phyloP scores from a whole-genome alignment of 2,797 vertebrate genomes.

The Acanthurus lineatus region DNA sequence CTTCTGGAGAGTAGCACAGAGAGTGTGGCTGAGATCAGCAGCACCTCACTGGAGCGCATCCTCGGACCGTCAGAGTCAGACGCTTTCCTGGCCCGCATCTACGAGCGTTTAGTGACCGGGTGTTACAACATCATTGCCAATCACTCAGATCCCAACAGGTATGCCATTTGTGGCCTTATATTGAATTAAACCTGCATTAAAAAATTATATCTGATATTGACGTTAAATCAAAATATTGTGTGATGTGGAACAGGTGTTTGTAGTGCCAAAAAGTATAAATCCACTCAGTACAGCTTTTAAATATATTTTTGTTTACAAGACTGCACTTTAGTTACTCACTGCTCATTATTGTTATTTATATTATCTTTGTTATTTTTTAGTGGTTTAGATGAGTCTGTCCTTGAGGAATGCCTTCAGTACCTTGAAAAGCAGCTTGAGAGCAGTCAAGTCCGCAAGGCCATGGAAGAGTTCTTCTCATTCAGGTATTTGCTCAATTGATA shows the following conservation, averaged over 20 bases:
- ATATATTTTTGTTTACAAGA: background rate
- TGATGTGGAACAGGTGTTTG: background rate
- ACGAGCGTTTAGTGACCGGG: slow-evolving; percentile 94
- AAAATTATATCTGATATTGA: background rate
- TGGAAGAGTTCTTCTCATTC: slow-evolving; percentile 99
- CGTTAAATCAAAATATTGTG: background rate
- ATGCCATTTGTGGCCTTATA: slow-evolving; percentile 6
- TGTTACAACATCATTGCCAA: slow-evolving; percentile 97
- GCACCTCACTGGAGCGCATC: slow-evolving; percentile 95
- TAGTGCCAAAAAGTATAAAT: background rate
- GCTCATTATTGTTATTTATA: too few species aligned
- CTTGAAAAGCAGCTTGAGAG: slow-evolving; percentile 97
- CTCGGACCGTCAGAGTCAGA: slow-evolving; percentile 96
- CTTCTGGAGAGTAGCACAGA: slow-evolving; percentile 96
- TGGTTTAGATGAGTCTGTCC: slow-evolving; percentile 95
- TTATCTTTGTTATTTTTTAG: slow-evolving; percentile 72
- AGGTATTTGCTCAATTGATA: slow-evolving; percentile 82
- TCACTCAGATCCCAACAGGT: slow-evolving; percentile 96
- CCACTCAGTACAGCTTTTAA: background rate
- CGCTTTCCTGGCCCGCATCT: slow-evolving; percentile 94
- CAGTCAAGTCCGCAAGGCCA: slow-evolving; percentile 96
- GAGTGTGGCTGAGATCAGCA: slow-evolving; percentile 96
- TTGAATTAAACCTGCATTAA: background rate
- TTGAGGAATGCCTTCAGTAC: slow-evolving; percentile 97
- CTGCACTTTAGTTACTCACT: background rate